These are phyloP conservation scores for Polypedilum vanderplanki DNA, from an alignment of 1,140 invertebrate genomes.

Conservation along the genomic window DNA sequence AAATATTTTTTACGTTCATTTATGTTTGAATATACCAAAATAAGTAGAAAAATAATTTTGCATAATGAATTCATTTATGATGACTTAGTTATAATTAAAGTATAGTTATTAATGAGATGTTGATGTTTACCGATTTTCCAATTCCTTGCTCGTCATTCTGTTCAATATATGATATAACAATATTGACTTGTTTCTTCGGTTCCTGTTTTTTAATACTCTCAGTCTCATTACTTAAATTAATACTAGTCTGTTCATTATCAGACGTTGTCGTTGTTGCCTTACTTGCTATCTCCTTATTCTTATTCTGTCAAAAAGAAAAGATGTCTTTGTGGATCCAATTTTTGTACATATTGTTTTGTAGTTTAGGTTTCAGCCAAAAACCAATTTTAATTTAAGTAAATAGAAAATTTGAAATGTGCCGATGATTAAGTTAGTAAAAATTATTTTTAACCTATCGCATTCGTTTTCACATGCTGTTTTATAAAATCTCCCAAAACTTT, in stretches of 20 bases:
- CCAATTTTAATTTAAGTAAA: neutral
- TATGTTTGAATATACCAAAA: too few relatives aligned
- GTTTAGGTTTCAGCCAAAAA: neutral
- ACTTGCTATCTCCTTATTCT: constrained; percentile 23
- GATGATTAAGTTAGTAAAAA: neutral
- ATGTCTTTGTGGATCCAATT: neutral
- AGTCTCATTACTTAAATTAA: constrained; percentile 24
- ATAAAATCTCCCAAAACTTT: too few relatives aligned
- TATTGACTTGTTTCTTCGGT: constrained; percentile 17
- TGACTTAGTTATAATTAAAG: too few relatives aligned
- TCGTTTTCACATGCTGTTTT: too few relatives aligned
- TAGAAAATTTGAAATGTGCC: neutral
- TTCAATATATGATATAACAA: constrained; percentile 22
- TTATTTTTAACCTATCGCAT: neutral
- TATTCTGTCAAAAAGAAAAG: constrained; percentile 23
- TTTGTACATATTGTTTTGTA: neutral
- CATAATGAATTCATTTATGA: too few relatives aligned
- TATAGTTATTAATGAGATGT: neutral
- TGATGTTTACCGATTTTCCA: neutral
- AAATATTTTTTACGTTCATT: neutral
- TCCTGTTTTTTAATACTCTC: constrained; percentile 24
- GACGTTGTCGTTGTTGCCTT: neutral
- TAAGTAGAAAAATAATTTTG: too few relatives aligned
- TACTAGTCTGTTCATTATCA: constrained; percentile 23
- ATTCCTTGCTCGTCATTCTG: neutral